Evolutionary conservation across 2,113 vertebrate species (phyloP).

Genomic region (Chionis minor): DNA sequence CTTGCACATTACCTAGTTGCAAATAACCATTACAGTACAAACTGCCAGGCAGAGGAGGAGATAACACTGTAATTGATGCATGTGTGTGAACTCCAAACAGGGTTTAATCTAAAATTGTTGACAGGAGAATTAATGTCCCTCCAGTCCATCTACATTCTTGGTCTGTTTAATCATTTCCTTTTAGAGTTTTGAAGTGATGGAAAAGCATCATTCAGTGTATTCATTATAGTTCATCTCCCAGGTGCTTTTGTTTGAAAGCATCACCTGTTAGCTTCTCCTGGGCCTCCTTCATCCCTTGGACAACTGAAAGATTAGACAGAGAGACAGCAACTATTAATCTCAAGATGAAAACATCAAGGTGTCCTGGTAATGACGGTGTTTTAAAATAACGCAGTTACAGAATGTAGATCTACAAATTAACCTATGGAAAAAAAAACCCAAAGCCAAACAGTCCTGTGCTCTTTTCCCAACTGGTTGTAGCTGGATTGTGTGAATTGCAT

Average conservation of each 20-base stretch:
- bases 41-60: conserved; percentile 16
- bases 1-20: background rate
- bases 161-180: conserved; percentile 20
- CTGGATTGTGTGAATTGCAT: background rate
- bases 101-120: conserved; percentile 35
- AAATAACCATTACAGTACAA: conserved; percentile 16
- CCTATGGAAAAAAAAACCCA: too few species aligned
- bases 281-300: conserved; percentile 93
- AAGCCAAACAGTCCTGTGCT: background rate
- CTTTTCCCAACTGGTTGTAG: background rate
- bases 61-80: conserved; percentile 16
- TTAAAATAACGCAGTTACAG: background rate
- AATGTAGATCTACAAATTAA: background rate
- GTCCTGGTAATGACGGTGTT: background rate
- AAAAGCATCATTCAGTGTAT: conserved; percentile 18
- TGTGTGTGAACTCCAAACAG: conserved; percentile 42
- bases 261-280: conserved; percentile 94
- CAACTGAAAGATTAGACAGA: conserved; percentile 76
- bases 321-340: background rate
- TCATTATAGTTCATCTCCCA: conserved; percentile 90
- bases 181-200: background rate
- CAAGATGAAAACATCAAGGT: background rate
- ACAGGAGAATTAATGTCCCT: conserved; percentile 31
- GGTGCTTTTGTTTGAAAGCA: conserved; percentile 82
- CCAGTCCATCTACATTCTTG: conserved; percentile 42